Evolutionary conservation across 2,113 vertebrate species (phyloP).

Genomic region (Oplegnathus fasciatus): DNA sequence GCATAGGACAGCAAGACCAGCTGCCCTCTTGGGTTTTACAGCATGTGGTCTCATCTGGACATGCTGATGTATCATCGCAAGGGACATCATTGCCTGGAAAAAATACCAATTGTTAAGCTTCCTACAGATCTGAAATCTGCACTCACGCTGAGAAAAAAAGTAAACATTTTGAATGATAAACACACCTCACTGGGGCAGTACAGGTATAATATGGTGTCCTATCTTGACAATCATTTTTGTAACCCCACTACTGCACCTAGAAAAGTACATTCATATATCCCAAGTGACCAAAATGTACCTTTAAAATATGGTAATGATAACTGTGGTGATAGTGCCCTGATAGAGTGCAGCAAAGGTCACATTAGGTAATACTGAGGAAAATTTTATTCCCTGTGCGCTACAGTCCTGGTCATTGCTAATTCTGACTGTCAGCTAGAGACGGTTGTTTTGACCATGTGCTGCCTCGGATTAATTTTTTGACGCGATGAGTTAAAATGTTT

Average conservation of each 20-base stretch:
- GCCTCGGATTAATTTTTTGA: no score
- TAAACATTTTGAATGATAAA: background rate
- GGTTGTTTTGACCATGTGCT: no score
- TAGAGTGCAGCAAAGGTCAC: background rate
- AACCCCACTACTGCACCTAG: background rate
- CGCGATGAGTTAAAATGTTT: no score
- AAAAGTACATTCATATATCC: background rate
- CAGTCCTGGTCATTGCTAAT: no score
- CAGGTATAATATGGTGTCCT: background rate
- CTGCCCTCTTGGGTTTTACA: constrained; percentile 23
- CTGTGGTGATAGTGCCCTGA: background rate
- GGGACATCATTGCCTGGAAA: constrained; percentile 44
- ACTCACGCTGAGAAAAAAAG: background rate
- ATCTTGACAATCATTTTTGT: background rate
- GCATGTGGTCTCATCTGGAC: constrained; percentile 70
- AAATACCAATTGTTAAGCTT: background rate
- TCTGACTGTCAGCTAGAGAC: no score
- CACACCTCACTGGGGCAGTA: background rate
- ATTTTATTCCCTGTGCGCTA: no score
- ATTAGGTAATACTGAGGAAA: no score
- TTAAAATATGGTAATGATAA: no score
- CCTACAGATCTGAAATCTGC: background rate
- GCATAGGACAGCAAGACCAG: constrained; percentile 77
- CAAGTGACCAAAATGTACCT: no score
- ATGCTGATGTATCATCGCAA: constrained; percentile 46